Evolutionary conservation across 2,888 invertebrate genomes (phyloP), one percentile per base, ranked within the genome.

Genomic region (Hoplodrina blanda): DNA sequence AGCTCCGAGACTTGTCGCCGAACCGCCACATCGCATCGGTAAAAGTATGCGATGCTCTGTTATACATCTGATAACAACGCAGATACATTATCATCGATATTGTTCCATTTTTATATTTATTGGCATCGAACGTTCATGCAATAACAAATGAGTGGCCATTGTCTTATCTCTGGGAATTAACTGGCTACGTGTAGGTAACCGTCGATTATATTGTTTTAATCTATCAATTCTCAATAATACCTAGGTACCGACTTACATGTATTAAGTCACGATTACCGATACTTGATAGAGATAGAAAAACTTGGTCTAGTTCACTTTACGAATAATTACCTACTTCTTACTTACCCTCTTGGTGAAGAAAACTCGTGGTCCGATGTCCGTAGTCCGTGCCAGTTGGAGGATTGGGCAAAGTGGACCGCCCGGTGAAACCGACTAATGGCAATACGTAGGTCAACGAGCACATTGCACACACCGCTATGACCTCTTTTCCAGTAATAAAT

Each of bases 41-140:
- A 88, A 89, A 90, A 87, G 87, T 87, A 83, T 82, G 84, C 86
- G 86, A 70, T 85, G 87, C 92, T 91, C 91, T 90, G 91, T 91
- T 92, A 90, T 86, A 88, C 81, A 89, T 89, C 88, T 89, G 94
- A 94, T 95, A 95, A 92, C 89, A 85, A 49, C 54, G 62, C 90
- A 57, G 90, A 92, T 92, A 91, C 77, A 90, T 86, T 92, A 94
- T 95, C 93, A 87, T 80, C 81, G 91, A 92, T 92, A 91, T 90
- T 91, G 88, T 88, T 91, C 85, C 76, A 84, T 85, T 87, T 87
- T 86, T 83, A 77, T 80, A 80, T 85, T 87, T 91, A 81, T 78
- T 88, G 85, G 81, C 81, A 84, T 90, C 87, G 89, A 89, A 91
- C 83, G 85, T 88, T 90, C 90, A 86, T 88, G 87, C 88, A 89